Percentiles rank a stretch among this genome's conserved stretches.
phyloP scores from a whole-genome alignment of 1,140 invertebrate genomes.

The Bombus soroeensis region DNA sequence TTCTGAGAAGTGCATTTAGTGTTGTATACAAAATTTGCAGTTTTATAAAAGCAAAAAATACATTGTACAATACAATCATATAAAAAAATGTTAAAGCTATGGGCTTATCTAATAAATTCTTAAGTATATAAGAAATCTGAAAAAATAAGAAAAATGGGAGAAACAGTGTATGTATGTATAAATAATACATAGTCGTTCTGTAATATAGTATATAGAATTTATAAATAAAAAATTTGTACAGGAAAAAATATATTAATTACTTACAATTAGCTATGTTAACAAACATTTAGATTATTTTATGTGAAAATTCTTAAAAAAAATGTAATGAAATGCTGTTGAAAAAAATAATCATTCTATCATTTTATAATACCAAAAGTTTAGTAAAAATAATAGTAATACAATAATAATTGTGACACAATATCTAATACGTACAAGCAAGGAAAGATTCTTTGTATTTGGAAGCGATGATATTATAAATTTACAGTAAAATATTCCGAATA shows the following conservation, averaged over 20 bases:
- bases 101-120: conserved; percentile 28
- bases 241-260: conserved; percentile 55
- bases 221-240: conserved; percentile 50
- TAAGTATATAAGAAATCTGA: conserved; percentile 30
- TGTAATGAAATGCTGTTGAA: neutral
- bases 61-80: conserved; percentile 28
- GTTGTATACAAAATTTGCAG: conserved; percentile 21
- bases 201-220: conserved; percentile 26
- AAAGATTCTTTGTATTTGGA: conserved; percentile 25
- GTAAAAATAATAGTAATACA: conserved; percentile 8
- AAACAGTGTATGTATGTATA: conserved; percentile 34
- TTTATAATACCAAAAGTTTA: conserved; percentile 1
- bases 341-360: neutral
- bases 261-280: conserved; percentile 33
- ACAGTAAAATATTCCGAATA: neutral
- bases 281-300: conserved; percentile 40
- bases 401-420: neutral
- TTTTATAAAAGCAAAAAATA: conserved; percentile 21
- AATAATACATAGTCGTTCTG: conserved; percentile 37
- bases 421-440: neutral
- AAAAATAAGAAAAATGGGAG: conserved; percentile 39
- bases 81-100: conserved; percentile 38
- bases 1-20: neutral
- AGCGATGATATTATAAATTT: conserved; percentile 30
- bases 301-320: neutral